Evolutionary conservation across 1,140 invertebrate genomes (phyloP).

Genomic region (Plodia interpunctella): DNA sequence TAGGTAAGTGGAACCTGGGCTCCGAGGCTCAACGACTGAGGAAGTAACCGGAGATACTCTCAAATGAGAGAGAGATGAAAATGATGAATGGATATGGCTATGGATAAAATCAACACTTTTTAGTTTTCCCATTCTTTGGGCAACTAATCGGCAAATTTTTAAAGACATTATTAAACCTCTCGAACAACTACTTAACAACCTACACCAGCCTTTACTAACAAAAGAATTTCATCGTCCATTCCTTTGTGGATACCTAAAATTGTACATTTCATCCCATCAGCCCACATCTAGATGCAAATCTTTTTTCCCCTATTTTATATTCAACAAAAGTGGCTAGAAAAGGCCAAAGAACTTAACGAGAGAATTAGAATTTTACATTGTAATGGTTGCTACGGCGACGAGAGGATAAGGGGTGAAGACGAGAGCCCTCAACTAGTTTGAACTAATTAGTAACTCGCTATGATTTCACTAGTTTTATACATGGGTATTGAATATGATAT

Average conservation of each 20-base stretch:
- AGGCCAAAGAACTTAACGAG: constrained; percentile 37
- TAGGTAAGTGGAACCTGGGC: too few species aligned
- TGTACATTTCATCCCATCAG: neutral
- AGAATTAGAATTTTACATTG: constrained; percentile 55
- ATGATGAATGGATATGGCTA: too few species aligned
- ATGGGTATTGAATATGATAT: neutral
- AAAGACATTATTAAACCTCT: neutral
- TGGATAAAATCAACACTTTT: too few species aligned
- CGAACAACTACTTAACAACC: too few species aligned
- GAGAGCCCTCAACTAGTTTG: constrained; percentile 12
- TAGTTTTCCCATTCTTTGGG: too few species aligned
- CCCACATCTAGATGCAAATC: constrained; percentile 20
- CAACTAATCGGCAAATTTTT: neutral
- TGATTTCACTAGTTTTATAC: neutral
- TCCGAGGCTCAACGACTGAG: too few species aligned
- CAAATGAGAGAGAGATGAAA: too few species aligned
- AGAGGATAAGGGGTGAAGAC: constrained; percentile 18
- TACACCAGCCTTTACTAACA: too few species aligned
- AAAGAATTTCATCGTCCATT: neutral
- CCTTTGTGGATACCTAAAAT: neutral
- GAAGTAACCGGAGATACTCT: too few species aligned
- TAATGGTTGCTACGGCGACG: constrained; percentile 30
- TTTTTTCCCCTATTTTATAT: constrained; percentile 31
- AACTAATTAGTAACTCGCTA: neutral
- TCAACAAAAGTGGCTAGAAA: constrained; percentile 25